Percentiles rank a stretch among this genome's conserved stretches.
These are phyloP conservation scores for Phenganax stokvisi DNA, from an alignment of 92 coral and sea anemone genomes.

Conservation along the genomic window DNA sequence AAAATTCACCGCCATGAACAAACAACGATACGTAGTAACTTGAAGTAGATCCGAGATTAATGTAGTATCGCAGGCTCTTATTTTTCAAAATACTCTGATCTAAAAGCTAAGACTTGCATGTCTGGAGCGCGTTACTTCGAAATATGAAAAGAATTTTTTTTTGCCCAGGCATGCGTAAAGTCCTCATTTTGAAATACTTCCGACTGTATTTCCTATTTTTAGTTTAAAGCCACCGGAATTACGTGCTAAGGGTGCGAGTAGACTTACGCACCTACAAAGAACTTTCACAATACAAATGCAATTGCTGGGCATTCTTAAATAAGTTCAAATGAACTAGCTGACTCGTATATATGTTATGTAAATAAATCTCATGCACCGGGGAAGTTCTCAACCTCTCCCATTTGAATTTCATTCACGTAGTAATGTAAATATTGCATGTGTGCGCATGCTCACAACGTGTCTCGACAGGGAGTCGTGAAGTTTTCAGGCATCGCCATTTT, in stretches of 20 bases:
- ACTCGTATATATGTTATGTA: background rate
- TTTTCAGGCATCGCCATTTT: conserved; percentile 40
- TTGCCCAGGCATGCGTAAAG: too few relatives aligned
- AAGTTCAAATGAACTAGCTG: too few relatives aligned
- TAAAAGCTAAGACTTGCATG: background rate
- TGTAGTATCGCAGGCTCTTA: background rate
- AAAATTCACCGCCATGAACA: conserved; percentile 11
- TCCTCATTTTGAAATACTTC: background rate
- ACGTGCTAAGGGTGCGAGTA: background rate
- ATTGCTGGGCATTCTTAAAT: too few relatives aligned
- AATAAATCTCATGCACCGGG: background rate
- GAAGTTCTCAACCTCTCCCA: background rate
- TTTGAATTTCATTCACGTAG: background rate
- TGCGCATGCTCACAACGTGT: conserved; percentile 26
- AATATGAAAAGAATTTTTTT: background rate
- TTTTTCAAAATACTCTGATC: background rate
- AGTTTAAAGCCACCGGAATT: background rate
- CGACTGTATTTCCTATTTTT: background rate
- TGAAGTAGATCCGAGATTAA: background rate
- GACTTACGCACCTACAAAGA: too few relatives aligned
- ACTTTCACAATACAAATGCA: too few relatives aligned
- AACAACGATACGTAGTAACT: background rate
- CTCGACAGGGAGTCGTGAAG: conserved; percentile 13
- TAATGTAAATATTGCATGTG: conserved; percentile 7
- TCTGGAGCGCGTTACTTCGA: background rate